These are phyloP conservation scores for Caretta caretta DNA, from an alignment of 2,113 vertebrate genomes.

Conservation along the genomic window DNA sequence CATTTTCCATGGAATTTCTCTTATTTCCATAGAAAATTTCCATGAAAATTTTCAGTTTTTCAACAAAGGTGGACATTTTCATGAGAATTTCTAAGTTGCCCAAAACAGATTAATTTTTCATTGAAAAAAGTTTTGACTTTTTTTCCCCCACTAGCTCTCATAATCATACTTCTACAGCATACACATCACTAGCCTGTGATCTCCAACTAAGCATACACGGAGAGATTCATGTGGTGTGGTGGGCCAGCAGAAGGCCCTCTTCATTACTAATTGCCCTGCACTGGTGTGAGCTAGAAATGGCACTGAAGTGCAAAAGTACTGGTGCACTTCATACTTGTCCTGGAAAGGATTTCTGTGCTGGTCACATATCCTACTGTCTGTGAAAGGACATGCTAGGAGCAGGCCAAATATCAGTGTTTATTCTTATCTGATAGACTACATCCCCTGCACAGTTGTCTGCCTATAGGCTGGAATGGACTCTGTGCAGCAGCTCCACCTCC, in stretches of 20 bases:
- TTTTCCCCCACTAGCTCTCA: not conserved
- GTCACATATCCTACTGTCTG: not conserved
- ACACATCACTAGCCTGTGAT: not conserved
- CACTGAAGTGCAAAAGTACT: not conserved
- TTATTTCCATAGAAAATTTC: not conserved
- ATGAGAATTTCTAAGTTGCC: not conserved
- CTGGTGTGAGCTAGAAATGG: not conserved
- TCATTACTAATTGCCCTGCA: not conserved
- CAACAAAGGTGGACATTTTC: not conserved
- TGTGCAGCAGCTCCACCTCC: not conserved
- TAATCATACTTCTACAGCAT: not conserved
- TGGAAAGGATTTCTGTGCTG: not conserved
- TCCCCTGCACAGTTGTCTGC: not conserved
- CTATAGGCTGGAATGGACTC: not conserved
- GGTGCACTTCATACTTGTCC: accelerated
- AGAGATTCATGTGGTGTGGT: not conserved
- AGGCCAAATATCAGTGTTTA: not conserved
- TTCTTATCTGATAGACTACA: not conserved
- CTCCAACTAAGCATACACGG: not conserved
- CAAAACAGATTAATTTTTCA: not conserved
- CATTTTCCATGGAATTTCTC: not conserved
- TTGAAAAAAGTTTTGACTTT: not conserved
- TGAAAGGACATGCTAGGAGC: not conserved
- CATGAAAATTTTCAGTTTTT: not conserved
- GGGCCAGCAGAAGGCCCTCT: not conserved